A percentile compares a stretch with the other conserved stretches of the same genome.
Conservation (phyloP, 2,888 invertebrate genomes). For the Conchocele bisecta region DNA sequence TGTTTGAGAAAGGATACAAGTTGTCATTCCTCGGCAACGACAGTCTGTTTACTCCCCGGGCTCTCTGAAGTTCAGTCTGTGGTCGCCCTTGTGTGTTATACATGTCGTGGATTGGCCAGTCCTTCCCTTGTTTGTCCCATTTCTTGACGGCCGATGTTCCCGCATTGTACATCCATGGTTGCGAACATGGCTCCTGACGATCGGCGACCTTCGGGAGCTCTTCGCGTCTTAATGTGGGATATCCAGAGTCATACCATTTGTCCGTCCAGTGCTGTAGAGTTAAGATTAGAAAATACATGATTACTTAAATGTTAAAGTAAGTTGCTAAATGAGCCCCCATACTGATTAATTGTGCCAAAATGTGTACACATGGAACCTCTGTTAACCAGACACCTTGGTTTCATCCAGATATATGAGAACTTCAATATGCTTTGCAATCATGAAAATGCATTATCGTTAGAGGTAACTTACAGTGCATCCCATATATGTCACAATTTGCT, state of each 20-base stretch:
- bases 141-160: slow-evolving; percentile 69
- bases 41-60: slow-evolving; percentile 76
- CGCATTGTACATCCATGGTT: slow-evolving; percentile 73
- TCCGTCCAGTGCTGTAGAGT: slow-evolving; percentile 77
- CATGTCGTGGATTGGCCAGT: slow-evolving; percentile 71
- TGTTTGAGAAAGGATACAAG: slow-evolving; percentile 79
- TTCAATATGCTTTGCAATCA: no score
- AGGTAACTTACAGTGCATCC: no score
- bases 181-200: slow-evolving; percentile 71
- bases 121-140: slow-evolving; percentile 73
- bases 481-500: no score
- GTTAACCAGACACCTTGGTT: no score
- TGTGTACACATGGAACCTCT: no score
- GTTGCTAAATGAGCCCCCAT: no score
- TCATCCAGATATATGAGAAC: no score
- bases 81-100: slow-evolving; percentile 70
- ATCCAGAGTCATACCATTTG: slow-evolving; percentile 77
- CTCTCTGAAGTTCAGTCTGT: slow-evolving; percentile 75
- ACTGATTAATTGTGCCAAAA: no score
- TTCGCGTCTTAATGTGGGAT: slow-evolving; percentile 69
- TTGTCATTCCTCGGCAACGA: slow-evolving; percentile 73
- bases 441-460: no score
- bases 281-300: no score
- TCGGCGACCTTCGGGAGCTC: slow-evolving; percentile 73
- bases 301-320: no score